Evolutionary conservation across 2,113 vertebrate species (phyloP).

Genomic region (Riparia riparia): DNA sequence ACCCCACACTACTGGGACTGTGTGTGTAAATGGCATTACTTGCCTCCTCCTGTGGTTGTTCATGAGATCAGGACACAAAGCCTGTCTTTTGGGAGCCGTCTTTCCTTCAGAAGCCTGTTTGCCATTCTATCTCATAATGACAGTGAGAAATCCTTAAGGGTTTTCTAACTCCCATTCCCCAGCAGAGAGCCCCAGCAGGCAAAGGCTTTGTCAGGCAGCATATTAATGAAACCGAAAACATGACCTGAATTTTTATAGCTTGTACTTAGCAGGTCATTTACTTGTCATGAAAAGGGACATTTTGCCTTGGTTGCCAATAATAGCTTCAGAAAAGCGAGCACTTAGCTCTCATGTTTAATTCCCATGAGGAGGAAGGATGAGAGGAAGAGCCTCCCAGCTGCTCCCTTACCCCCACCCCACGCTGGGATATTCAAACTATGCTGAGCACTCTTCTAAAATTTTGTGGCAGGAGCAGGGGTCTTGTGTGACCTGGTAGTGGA

Average conservation of each 20-base stretch:
- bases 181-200: conserved; percentile 56
- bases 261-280: conserved; percentile 62
- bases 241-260: conserved; percentile 67
- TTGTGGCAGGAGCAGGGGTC: neutral
- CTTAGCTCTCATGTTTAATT: conserved; percentile 49
- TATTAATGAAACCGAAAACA: conserved; percentile 69
- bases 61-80: conserved; percentile 58
- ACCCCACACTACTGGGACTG: neutral
- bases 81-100: conserved; percentile 28
- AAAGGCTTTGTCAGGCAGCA: conserved; percentile 56
- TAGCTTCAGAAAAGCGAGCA: conserved; percentile 44
- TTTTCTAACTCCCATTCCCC: conserved; percentile 39
- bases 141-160: conserved; percentile 61
- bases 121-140: conserved; percentile 51
- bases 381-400: neutral
- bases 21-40: conserved; percentile 34
- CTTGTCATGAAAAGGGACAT: conserved; percentile 60
- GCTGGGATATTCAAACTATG: neutral
- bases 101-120: conserved; percentile 49
- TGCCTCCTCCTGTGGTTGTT: conserved; percentile 19
- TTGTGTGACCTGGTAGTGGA: neutral
- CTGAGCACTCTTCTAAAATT: neutral
- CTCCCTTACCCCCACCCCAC: neutral
- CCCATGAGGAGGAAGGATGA: neutral
- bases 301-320: conserved; percentile 56